phyloP scores from a whole-genome alignment of 2,797 vertebrate genomes.

The Acanthurus leucopareius region DNA sequence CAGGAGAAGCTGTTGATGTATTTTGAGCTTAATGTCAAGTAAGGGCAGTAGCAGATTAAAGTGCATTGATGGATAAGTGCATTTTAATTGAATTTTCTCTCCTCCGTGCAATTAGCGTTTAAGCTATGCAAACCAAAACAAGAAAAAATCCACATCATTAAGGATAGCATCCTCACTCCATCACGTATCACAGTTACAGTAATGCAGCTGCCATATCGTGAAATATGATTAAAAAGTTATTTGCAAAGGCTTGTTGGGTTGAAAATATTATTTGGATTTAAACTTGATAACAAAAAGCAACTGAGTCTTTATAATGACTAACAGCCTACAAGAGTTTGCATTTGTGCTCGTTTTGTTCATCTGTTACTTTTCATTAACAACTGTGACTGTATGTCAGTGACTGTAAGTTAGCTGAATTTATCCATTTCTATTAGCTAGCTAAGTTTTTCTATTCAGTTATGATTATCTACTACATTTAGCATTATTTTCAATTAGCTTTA shows the following conservation, averaged over 20 bases:
- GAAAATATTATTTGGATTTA: not conserved
- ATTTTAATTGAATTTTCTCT: constrained; percentile 28
- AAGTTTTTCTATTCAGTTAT: not conserved
- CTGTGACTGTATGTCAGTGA: not conserved
- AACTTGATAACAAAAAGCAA: not conserved
- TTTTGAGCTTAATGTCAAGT: constrained; percentile 15
- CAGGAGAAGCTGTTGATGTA: not conserved
- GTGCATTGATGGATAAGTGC: not conserved
- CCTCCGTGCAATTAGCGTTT: not conserved
- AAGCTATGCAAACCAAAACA: constrained; percentile 8
- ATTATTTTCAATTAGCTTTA: too few relatives aligned
- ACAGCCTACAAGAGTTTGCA: not conserved
- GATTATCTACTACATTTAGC: too few relatives aligned
- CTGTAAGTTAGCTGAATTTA: not conserved
- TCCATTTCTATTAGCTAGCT: not conserved
- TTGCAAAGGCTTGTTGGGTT: not conserved
- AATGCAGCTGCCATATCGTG: not conserved
- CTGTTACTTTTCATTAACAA: not conserved
- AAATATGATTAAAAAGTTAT: not conserved
- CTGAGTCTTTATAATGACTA: too few relatives aligned
- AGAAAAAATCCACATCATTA: constrained; percentile 1
- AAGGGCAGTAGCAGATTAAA: not conserved
- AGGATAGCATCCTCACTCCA: not conserved
- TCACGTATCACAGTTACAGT: constrained; percentile 2
- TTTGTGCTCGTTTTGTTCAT: not conserved